Evolutionary conservation across 1,140 invertebrate species (phyloP), one percentile per base, ranked within the genome.

Genomic region (Microplitis demolitor): DNA sequence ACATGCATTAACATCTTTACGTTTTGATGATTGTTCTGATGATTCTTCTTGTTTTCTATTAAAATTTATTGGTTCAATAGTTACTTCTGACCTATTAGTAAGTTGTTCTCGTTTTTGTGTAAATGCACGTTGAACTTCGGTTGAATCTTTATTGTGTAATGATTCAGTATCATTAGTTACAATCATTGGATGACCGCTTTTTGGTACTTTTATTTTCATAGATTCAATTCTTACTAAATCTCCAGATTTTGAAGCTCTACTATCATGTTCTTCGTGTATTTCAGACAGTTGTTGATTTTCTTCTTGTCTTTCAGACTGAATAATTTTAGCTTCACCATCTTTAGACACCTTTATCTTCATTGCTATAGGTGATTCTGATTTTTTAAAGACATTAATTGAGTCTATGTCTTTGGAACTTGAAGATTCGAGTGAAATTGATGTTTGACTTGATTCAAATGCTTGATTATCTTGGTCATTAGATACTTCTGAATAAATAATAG

Each of bases 301-400:
- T 6, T 77, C 70, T 8, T 72, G 66, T 61, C 64, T 72, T 8
- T 82, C 81, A 2, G 45, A 13, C 14, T 82, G 81, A 67, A 85
- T 78, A 53, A 87, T 87, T n/a, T 84, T 85, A 6, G 84, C 84
- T 66, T 87, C 85, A n/a, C 85, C 86, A 33, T 75, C 79, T 71
- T 86, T 87, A 0, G 81, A 87, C 16, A 87, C 67, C 69, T 87
- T 87, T 45, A 87, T 84, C 76, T 87, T 87, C 83, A 87, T 84
- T 16, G 85, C 85, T 37, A 87, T 77, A 4, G 85, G 79, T 39
- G 84, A 85, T 45, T 84, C 83, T 0, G 73, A 79, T 37, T 78
- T 79, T 35, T 83, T 84, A 2, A 9, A 58, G 69, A 35, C 11
- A 56, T 4, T 16, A 71, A 34, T n/a, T 69, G n/a, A 69, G 33